These are phyloP conservation scores for Coreoperca whiteheadi DNA, from an alignment of 2,113 vertebrate species.

Conservation along the genomic window DNA sequence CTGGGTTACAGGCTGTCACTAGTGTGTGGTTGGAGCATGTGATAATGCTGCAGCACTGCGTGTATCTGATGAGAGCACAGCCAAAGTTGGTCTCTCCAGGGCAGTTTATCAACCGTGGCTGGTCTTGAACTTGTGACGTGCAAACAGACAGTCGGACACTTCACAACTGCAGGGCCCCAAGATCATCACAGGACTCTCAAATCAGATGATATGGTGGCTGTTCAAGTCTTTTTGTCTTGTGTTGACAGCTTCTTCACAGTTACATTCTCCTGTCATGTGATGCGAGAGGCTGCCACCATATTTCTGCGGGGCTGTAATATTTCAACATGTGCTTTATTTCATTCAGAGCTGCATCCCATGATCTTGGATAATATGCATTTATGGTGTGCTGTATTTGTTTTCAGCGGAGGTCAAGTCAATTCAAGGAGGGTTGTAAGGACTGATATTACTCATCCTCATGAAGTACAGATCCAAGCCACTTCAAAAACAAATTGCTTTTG, in stretches of 20 bases:
- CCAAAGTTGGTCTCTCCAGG: slow-evolving; percentile 5
- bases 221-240: slow-evolving; percentile 34
- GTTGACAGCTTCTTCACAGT: slow-evolving; percentile 38
- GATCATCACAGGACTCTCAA: slow-evolving; percentile 71
- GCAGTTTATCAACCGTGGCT: slow-evolving; percentile 5
- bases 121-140: slow-evolving; percentile 64
- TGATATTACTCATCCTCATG: background rate
- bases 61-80: slow-evolving; percentile 34
- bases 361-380: background rate
- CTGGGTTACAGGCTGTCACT: slow-evolving; percentile 20
- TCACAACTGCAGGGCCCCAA: slow-evolving; percentile 26
- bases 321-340: slow-evolving; percentile 34
- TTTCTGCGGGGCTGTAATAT: slow-evolving; percentile 28
- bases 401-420: slow-evolving; percentile 23
- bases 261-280: slow-evolving; percentile 41
- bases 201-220: slow-evolving; percentile 66
- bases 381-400: slow-evolving; percentile 1
- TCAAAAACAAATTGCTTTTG: slow-evolving; percentile 21
- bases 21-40: slow-evolving; percentile 66
- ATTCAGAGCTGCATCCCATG: slow-evolving; percentile 14
- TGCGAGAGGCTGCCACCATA: background rate
- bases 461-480: slow-evolving; percentile 21
- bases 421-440: background rate
- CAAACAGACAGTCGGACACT: slow-evolving; percentile 17
- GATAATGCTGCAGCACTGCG: slow-evolving; percentile 40